phyloP scores from a whole-genome alignment of 2,888 invertebrate species.

The Steromphala cineraria region DNA sequence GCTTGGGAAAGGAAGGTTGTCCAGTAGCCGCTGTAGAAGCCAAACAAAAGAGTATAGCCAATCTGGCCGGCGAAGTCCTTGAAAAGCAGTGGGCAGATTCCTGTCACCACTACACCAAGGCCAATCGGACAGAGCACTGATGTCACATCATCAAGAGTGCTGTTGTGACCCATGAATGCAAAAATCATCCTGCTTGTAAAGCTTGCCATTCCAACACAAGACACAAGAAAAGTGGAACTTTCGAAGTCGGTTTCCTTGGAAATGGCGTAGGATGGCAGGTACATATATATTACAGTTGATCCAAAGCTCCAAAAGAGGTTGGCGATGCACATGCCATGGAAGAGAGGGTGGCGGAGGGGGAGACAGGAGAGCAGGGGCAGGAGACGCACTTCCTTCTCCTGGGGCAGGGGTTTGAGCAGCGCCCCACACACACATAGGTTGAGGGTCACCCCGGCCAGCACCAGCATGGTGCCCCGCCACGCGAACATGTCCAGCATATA shows the following conservation, averaged over 20 bases:
- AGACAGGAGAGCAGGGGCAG: constrained; percentile 64
- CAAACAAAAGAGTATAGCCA: constrained; percentile 70
- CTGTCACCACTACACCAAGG: constrained; percentile 68
- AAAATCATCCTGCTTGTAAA: constrained; percentile 67
- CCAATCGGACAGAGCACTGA: constrained; percentile 66
- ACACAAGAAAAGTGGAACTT: constrained; percentile 60
- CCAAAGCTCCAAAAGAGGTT: constrained; percentile 73
- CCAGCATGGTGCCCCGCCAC: constrained; percentile 65
- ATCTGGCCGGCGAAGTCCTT: constrained; percentile 70
- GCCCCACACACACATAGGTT: constrained; percentile 69
- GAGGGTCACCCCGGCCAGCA: constrained; percentile 62
- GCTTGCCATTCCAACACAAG: constrained; percentile 67
- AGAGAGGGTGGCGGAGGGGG: constrained; percentile 66
- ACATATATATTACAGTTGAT: constrained; percentile 68
- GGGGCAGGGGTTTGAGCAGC: constrained; percentile 58
- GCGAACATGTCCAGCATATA: constrained; percentile 60
- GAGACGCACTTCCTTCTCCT: constrained; percentile 53
- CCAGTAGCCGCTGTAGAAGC: constrained; percentile 73
- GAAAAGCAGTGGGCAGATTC: constrained; percentile 68
- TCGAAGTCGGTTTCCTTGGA: constrained; percentile 59
- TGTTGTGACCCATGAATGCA: constrained; percentile 70
- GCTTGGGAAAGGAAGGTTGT: constrained; percentile 70
- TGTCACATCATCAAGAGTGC: constrained; percentile 69
- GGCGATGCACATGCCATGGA: constrained; percentile 67
- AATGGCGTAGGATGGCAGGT: constrained; percentile 68